These are phyloP conservation scores for Anthrax anthrax DNA, from an alignment of 2,888 invertebrate species.

Conservation along the genomic window DNA sequence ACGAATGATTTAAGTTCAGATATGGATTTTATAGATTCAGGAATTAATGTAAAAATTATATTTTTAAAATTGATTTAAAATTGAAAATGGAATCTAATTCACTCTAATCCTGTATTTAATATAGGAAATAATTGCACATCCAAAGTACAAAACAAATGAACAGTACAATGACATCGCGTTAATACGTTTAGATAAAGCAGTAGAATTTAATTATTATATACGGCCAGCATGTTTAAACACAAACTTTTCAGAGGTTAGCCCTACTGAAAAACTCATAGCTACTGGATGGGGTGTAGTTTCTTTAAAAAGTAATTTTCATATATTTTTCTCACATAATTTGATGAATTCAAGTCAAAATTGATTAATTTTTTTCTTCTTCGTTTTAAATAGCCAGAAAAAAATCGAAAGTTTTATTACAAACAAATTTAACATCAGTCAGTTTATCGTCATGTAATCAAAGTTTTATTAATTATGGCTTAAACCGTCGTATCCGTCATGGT, in stretches of 20 bases:
- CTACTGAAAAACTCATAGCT: conserved; percentile 10
- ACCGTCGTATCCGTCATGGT: conserved; percentile 8
- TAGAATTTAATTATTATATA: conserved; percentile 9
- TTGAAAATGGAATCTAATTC: too few species aligned
- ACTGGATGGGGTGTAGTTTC: conserved; percentile 18
- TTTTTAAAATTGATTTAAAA: too few species aligned
- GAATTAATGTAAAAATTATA: conserved; percentile 6
- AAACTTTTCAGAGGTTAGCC: conserved; percentile 9
- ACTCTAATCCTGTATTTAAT: too few species aligned
- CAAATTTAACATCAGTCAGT: conserved; percentile 14
- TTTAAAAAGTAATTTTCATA: background rate
- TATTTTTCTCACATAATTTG: too few species aligned
- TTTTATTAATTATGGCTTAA: conserved; percentile 6
- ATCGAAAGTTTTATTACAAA: conserved; percentile 14
- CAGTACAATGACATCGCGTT: conserved; percentile 19
- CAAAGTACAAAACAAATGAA: conserved; percentile 5
- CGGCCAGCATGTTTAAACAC: conserved; percentile 18
- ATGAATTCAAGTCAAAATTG: too few species aligned
- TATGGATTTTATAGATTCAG: conserved; percentile 3
- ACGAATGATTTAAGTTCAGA: conserved; percentile 2
- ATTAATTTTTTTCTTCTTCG: background rate
- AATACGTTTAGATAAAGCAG: conserved; percentile 10
- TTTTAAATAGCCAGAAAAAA: conserved; percentile 11
- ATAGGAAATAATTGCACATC: conserved; percentile 12
- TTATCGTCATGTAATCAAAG: conserved; percentile 11